Evolutionary conservation across 2,888 invertebrate species (phyloP).

Genomic region (Aphidius colemani): DNA sequence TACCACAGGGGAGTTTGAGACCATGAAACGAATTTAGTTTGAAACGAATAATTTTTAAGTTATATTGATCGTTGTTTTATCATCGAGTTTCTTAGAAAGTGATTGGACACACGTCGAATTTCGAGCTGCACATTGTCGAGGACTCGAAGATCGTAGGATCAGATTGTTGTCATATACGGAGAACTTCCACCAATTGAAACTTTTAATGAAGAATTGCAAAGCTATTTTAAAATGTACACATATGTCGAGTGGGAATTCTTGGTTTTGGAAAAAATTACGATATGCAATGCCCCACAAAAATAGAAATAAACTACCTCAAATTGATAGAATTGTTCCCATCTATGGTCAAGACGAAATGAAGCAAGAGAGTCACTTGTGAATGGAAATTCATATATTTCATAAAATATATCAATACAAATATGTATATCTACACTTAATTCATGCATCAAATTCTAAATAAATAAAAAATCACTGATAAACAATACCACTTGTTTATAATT

Average conservation of each 20-base stretch:
- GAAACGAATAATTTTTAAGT: too few species aligned
- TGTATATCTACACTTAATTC: too few species aligned
- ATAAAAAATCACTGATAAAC: too few species aligned
- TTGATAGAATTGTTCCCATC: constrained; percentile 57
- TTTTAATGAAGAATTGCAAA: constrained; percentile 71
- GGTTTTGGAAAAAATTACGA: constrained; percentile 80
- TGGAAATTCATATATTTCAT: background rate
- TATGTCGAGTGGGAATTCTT: constrained; percentile 82
- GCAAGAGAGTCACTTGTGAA: background rate
- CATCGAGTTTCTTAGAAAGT: constrained; percentile 74
- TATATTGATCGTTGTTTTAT: constrained; percentile 71
- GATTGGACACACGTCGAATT: constrained; percentile 80
- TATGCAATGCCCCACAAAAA: constrained; percentile 72
- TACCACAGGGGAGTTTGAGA: too few species aligned
- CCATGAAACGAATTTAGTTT: too few species aligned
- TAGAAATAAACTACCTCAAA: constrained; percentile 30
- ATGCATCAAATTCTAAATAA: too few species aligned
- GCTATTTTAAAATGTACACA: constrained; percentile 76
- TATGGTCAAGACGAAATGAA: background rate
- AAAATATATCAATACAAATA: background rate
- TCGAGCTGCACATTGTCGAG: constrained; percentile 73
- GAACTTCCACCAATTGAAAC: constrained; percentile 68
- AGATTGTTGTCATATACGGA: constrained; percentile 75
- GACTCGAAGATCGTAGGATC: constrained; percentile 68
- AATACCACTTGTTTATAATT: too few species aligned